Evolutionary conservation across 2,888 invertebrate species (phyloP).

Genomic region (Artemia sinica): DNA sequence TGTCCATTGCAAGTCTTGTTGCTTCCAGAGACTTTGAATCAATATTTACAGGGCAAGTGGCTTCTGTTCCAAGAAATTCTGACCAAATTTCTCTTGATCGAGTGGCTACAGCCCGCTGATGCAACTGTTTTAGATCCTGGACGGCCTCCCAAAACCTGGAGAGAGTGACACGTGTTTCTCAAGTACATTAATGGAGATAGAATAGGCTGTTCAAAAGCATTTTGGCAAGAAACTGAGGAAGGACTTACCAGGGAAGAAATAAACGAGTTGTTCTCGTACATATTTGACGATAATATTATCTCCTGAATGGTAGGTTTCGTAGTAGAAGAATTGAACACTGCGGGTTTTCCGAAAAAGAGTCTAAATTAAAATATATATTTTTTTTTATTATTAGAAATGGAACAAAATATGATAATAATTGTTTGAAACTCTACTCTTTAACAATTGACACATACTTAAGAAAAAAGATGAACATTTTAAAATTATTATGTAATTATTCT

Average conservation of each 20-base stretch:
- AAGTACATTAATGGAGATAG: background rate
- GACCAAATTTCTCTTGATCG: conserved; percentile 74
- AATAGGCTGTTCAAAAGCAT: background rate
- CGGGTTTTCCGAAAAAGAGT: too few relatives aligned
- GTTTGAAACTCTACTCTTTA: too few relatives aligned
- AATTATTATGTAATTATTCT: too few relatives aligned
- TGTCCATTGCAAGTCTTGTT: conserved; percentile 59
- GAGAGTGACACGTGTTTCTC: background rate
- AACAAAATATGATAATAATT: too few relatives aligned
- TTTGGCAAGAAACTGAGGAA: conserved; percentile 15
- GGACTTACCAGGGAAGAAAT: conserved; percentile 5
- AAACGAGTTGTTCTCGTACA: conserved; percentile 9
- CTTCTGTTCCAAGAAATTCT: conserved; percentile 82
- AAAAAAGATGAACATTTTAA: too few relatives aligned
- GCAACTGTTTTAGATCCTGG: conserved; percentile 72
- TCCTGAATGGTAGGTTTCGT: too few relatives aligned
- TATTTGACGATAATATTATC: background rate
- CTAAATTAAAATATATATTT: too few relatives aligned
- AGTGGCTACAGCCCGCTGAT: conserved; percentile 61
- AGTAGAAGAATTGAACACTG: too few relatives aligned
- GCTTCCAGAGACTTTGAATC: conserved; percentile 77
- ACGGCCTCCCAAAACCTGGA: conserved; percentile 85
- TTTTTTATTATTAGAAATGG: too few relatives aligned
- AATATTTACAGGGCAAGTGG: conserved; percentile 89
- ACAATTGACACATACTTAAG: too few relatives aligned